Evolutionary conservation across 2,797 vertebrate genomes (phyloP), one percentile per base, ranked within the genome.

Genomic region (Thripadectes ignobilis): DNA sequence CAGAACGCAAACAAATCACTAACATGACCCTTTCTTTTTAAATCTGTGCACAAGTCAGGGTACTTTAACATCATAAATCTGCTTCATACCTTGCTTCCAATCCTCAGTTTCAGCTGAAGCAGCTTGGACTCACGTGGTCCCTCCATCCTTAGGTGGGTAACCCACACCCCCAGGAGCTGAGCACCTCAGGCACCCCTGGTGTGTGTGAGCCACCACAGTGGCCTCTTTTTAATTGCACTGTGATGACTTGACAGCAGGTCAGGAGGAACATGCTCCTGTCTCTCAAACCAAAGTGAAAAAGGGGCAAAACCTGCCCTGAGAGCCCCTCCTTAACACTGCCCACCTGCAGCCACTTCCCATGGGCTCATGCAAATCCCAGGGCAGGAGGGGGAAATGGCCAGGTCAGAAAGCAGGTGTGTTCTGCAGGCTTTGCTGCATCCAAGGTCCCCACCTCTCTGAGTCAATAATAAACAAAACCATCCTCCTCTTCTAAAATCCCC

Each of bases 131-230:
- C 54, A 43, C 46, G 16, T 9, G 22, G 52, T 43, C 32, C 10
- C 48, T 69, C 34, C 38, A 22, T 57, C 36, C 55, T 61, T 32
- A 36, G 45, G 46, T 14, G 14, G 59, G 49, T 15, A 43, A 29
- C 23, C 38, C 45, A 38, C 8, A 55, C 22, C 46, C 59, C 34
- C 13, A 34, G 38, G 46, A 85, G 38, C 45, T 55, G 7, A 61
- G 61, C 61, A 88, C 43, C 54, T 34, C 10, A 15, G 32, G 36
- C n/a, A 77, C 13, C 41, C 24, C 71, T 85, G 27, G 5, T 39
- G 32, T 0, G 0, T 24, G 46, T 23, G 0, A 84, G 80, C 49
- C 54, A 5, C 6, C 30, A 69, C 14, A 3, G 0, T 15, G 32
- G 29, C 36, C 68, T 18, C 5, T 4, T 48, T 76, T 54, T 43